These are phyloP conservation scores for Drosophila fuyamai DNA, from an alignment of 1,140 invertebrate species.

Conservation along the genomic window DNA sequence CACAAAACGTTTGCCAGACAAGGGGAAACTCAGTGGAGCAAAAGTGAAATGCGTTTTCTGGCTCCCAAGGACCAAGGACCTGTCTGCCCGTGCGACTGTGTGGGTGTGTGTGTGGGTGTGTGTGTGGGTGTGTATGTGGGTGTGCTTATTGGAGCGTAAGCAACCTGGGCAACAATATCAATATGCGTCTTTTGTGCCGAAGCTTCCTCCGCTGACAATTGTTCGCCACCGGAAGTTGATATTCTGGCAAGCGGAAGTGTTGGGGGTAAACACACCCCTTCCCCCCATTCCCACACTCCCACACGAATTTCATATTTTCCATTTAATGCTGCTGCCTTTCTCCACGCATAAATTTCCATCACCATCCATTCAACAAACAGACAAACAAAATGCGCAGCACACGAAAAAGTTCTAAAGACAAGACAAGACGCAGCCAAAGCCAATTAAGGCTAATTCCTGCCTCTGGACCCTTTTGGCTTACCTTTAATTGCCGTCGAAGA, in stretches of 20 bases:
- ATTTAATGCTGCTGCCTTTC: conserved; percentile 36
- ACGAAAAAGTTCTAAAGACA: conserved; percentile 36
- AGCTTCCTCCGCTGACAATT: conserved; percentile 54
- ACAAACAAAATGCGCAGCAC: conserved; percentile 35
- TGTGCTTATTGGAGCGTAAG: conserved; percentile 64
- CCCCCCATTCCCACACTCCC: neutral
- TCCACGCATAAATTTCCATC: conserved; percentile 67
- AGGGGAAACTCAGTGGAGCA: conserved; percentile 58
- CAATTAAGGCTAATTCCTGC: conserved; percentile 66
- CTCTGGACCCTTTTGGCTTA: conserved; percentile 14
- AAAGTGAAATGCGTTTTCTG: conserved; percentile 74
- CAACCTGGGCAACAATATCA: conserved; percentile 77
- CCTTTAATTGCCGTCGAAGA: conserved; percentile 21
- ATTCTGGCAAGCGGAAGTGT: conserved; percentile 74
- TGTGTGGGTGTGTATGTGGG: conserved; percentile 9
- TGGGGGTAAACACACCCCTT: conserved; percentile 34
- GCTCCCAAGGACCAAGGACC: conserved; percentile 36
- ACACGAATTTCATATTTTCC: conserved; percentile 61
- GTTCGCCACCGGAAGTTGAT: conserved; percentile 73
- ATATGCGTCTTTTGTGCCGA: conserved; percentile 66
- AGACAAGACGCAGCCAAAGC: conserved; percentile 21
- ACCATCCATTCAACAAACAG: conserved; percentile 13
- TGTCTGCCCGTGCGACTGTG: conserved; percentile 25
- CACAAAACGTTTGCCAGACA: conserved; percentile 70
- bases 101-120: neutral